Conservation (phyloP, 1,140 invertebrate species). For the Drosophila asahinai region DNA sequence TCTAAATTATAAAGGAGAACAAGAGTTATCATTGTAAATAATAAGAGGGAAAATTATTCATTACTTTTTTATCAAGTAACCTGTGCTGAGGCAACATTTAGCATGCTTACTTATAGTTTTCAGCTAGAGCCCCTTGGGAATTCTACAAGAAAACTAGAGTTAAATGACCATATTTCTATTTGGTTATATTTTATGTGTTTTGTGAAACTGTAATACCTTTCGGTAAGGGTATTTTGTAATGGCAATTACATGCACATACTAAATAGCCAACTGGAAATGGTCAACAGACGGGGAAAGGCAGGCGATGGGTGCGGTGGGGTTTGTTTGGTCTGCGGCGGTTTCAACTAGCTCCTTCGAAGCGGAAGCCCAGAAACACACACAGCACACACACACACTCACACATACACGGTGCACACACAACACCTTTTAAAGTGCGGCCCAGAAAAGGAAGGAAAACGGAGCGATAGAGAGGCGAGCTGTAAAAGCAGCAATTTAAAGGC, state of each 20-base stretch:
- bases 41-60: too few species aligned
- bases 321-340: conserved; percentile 18
- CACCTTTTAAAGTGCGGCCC: conserved; percentile 74
- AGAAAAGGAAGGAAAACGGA: conserved; percentile 58
- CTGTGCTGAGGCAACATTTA: too few species aligned
- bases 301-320: neutral
- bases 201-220: neutral
- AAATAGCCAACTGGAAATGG: conserved; percentile 64
- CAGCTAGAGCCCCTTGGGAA: neutral
- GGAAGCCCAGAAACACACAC: conserved; percentile 51
- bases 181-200: too few species aligned
- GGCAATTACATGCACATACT: conserved; percentile 74
- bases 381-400: conserved; percentile 12
- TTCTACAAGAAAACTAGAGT: neutral
- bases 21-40: too few species aligned
- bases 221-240: conserved; percentile 17
- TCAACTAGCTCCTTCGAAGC: conserved; percentile 52
- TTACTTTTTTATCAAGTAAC: too few species aligned
- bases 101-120: too few species aligned
- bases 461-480: conserved; percentile 12
- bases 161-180: neutral
- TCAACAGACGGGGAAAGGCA: conserved; percentile 10
- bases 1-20: too few species aligned
- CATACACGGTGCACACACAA: conserved; percentile 22
- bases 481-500: conserved; percentile 79